Percentiles rank a stretch among this genome's conserved stretches.
phyloP scores from a whole-genome alignment of 1,140 invertebrate species.

The Batillaria attramentaria region DNA sequence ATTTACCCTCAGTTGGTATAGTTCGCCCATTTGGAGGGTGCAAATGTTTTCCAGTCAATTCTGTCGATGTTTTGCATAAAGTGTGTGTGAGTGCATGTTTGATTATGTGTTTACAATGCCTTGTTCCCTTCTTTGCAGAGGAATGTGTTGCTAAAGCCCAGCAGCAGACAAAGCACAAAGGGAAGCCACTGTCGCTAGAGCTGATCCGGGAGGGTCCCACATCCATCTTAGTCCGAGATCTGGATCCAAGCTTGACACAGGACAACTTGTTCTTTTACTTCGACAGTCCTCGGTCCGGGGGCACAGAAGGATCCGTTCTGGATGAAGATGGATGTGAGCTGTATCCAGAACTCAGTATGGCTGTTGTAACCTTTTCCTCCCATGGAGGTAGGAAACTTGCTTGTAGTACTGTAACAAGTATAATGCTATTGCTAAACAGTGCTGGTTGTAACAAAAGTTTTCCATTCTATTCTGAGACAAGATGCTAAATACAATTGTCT shows the following conservation, averaged over 20 bases:
- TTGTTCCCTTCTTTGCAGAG: background rate
- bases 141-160: background rate
- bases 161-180: background rate
- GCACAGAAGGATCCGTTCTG: background rate
- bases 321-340: background rate
- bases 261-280: constrained; percentile 14
- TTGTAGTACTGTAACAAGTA: too few relatives aligned
- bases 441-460: too few relatives aligned
- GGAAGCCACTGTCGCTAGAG: background rate
- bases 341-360: background rate
- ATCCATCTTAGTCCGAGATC: background rate
- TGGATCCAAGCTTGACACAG: background rate
- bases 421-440: too few relatives aligned
- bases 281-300: background rate
- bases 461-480: too few relatives aligned
- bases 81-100: background rate
- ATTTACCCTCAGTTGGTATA: background rate
- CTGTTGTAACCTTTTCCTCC: background rate
- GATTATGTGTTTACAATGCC: background rate
- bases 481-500: too few relatives aligned
- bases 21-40: too few relatives aligned
- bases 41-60: too few relatives aligned
- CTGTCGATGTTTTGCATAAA: too few relatives aligned
- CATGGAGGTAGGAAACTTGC: background rate
- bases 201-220: background rate